A percentile compares a stretch with the other conserved stretches of the same genome.
Conservation (phyloP, 2,797 vertebrate species). For the Acanthiza pusilla region DNA sequence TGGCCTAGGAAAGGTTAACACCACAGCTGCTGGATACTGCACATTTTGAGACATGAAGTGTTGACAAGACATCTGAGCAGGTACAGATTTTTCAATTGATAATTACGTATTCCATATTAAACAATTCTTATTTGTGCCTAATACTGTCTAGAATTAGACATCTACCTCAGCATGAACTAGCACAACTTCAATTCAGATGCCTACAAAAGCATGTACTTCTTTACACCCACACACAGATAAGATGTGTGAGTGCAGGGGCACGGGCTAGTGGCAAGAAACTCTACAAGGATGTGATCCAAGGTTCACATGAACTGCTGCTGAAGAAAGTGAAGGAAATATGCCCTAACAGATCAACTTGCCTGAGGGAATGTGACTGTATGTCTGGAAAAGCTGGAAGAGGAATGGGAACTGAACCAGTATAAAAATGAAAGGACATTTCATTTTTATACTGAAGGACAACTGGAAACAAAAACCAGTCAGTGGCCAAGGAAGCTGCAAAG, state of each 20-base stretch:
- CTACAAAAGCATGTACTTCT: neutral
- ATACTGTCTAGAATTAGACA: neutral
- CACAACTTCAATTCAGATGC: neutral
- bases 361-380: neutral
- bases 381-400: neutral
- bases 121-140: neutral
- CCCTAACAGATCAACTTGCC: neutral
- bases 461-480: neutral
- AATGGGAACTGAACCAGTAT: neutral
- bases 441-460: too few species aligned
- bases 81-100: constrained; percentile 5
- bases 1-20: constrained; percentile 26
- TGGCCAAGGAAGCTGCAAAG: neutral
- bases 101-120: neutral
- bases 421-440: neutral
- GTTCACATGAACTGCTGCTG: neutral
- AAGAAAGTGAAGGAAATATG: neutral
- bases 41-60: neutral
- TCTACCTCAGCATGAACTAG: neutral
- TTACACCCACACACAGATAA: neutral
- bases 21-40: neutral
- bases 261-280: neutral
- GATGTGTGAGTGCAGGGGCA: neutral
- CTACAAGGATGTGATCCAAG: neutral
- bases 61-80: constrained; percentile 5